These are phyloP conservation scores for Leucoma salicis DNA, from an alignment of 2,888 invertebrate genomes.

Conservation along the genomic window DNA sequence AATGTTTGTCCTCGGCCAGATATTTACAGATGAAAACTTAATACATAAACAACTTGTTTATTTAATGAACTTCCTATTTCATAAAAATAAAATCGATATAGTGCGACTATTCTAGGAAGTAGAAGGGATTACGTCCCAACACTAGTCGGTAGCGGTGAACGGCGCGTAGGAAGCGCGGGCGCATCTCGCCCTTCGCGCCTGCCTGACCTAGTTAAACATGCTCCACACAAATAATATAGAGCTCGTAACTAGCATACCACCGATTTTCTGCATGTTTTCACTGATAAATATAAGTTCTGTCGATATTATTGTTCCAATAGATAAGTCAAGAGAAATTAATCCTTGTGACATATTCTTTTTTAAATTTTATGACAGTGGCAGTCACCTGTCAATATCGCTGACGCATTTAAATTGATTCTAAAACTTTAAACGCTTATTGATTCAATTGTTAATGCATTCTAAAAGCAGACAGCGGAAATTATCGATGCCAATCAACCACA, in stretches of 20 bases:
- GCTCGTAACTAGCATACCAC: slow-evolving; percentile 28
- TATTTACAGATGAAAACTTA: not conserved
- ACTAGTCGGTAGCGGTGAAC: slow-evolving; percentile 34
- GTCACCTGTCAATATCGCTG: too few species aligned
- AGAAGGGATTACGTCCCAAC: slow-evolving; percentile 25
- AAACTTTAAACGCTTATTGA: not conserved
- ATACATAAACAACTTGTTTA: slow-evolving; percentile 3
- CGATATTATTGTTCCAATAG: not conserved
- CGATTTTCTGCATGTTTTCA: slow-evolving; percentile 11
- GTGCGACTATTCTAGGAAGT: not conserved
- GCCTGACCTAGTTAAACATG: slow-evolving; percentile 55
- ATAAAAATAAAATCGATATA: not conserved
- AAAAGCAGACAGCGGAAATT: slow-evolving; percentile 13
- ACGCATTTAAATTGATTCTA: too few species aligned
- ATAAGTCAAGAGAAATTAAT: too few species aligned
- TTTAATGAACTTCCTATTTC: slow-evolving; percentile 1
- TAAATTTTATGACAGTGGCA: too few species aligned
- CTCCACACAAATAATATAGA: slow-evolving; percentile 42
- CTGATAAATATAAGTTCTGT: not conserved
- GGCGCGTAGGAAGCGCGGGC: slow-evolving; percentile 58
- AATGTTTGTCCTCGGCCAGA: slow-evolving; percentile 6
- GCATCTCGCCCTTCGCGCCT: slow-evolving; percentile 61
- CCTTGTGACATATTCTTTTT: too few species aligned
- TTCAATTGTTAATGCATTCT: not conserved
- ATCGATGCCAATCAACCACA: slow-evolving; percentile 12